These are phyloP conservation scores for Sitophilus oryzae DNA, from an alignment of 1,140 invertebrate genomes.

Conservation along the genomic window DNA sequence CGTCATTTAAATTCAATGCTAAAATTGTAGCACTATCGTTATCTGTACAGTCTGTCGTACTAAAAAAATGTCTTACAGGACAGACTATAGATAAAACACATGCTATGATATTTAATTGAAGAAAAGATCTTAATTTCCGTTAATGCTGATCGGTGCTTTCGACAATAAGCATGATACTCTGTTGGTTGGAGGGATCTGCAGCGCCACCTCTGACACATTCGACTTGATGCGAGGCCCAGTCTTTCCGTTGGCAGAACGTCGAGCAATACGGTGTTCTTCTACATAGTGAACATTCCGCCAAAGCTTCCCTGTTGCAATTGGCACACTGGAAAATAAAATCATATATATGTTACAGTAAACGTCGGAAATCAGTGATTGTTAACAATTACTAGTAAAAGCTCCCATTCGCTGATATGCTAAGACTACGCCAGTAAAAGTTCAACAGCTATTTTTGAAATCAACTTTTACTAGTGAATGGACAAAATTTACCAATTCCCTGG, in stretches of 20 bases:
- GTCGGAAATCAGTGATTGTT: too few species aligned
- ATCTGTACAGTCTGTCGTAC: background rate
- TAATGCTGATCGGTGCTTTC: constrained; percentile 47
- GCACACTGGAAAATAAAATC: constrained; percentile 58
- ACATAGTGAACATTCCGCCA: constrained; percentile 78
- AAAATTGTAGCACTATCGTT: background rate
- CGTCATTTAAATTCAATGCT: background rate
- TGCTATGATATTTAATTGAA: background rate
- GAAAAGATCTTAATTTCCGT: background rate
- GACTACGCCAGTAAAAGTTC: too few species aligned
- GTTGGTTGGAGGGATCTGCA: constrained; percentile 45
- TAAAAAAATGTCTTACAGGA: background rate
- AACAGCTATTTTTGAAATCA: too few species aligned
- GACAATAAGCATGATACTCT: constrained; percentile 63
- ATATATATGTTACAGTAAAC: background rate
- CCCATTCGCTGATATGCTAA: too few species aligned
- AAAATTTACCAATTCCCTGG: too few species aligned
- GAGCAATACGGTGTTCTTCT: constrained; percentile 79
- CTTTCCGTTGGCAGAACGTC: constrained; percentile 80
- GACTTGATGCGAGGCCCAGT: constrained; percentile 78
- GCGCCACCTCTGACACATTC: constrained; percentile 67
- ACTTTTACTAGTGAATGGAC: too few species aligned
- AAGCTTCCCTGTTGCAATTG: constrained; percentile 79
- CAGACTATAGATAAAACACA: too few species aligned
- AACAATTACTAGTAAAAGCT: too few species aligned